Conservation (phyloP, 2,888 invertebrate genomes). For the Serripes groenlandicus region DNA sequence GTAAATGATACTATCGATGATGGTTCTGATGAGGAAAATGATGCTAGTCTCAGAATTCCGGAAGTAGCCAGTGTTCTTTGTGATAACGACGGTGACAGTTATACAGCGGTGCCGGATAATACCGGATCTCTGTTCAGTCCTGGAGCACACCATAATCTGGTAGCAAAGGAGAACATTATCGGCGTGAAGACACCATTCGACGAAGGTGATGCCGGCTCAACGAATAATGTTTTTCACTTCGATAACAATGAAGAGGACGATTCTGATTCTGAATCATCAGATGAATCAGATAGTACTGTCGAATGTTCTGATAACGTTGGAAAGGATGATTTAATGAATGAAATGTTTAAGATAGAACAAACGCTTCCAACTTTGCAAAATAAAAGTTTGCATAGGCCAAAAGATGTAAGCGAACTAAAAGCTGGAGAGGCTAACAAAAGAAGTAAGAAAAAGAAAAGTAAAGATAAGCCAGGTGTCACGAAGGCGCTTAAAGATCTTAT, state of each 20-base stretch:
- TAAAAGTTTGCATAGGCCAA: constrained; percentile 24
- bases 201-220: too few relatives aligned
- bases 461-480: constrained; percentile 40
- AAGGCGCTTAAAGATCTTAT: constrained; percentile 60
- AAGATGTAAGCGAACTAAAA: constrained; percentile 19
- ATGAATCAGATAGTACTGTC: background rate
- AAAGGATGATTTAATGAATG: constrained; percentile 42
- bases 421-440: constrained; percentile 20
- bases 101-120: constrained; percentile 4
- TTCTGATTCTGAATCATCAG: constrained; percentile 2
- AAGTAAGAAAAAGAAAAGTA: constrained; percentile 18
- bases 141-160: constrained; percentile 11
- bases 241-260: constrained; percentile 10
- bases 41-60: constrained; percentile 30
- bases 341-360: constrained; percentile 53
- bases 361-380: constrained; percentile 37
- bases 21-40: background rate
- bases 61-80: constrained; percentile 42
- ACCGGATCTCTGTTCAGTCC: constrained; percentile 11
- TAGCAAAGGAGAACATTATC: background rate
- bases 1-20: background rate
- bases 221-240: background rate
- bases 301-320: background rate
- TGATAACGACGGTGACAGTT: constrained; percentile 19
- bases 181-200: background rate